A percentile compares a stretch with the other conserved stretches of the same genome.
Conservation (phyloP, 2,113 vertebrate genomes). For the Atractosteus spatula region DNA sequence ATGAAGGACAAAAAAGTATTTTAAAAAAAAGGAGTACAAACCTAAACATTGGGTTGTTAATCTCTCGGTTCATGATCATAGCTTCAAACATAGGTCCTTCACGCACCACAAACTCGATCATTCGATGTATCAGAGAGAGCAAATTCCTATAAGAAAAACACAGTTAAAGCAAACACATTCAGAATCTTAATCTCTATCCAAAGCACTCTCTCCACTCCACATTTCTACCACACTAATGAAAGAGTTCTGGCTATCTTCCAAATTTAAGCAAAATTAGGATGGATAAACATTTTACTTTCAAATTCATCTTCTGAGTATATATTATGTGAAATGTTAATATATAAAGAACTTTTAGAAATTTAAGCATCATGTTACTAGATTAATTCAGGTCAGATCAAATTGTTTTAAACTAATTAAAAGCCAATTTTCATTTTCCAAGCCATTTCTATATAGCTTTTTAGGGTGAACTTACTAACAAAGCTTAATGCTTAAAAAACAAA, state of each 20-base stretch:
- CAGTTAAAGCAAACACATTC: slow-evolving; percentile 99
- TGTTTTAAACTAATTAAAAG: too few species aligned
- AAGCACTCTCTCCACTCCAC: slow-evolving; percentile 32
- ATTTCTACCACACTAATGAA: neutral
- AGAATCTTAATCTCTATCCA: slow-evolving; percentile 60
- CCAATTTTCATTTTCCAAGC: too few species aligned
- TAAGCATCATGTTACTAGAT: too few species aligned
- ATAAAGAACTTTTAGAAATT: too few species aligned
- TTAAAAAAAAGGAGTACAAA: slow-evolving; percentile 40
- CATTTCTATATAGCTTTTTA: neutral
- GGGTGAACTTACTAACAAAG: neutral
- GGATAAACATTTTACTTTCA: too few species aligned
- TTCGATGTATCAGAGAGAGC: slow-evolving; percentile 98
- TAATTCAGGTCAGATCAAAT: too few species aligned
- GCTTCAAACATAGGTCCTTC: slow-evolving; percentile 99
- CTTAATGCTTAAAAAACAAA: neutral
- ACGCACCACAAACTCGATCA: slow-evolving; percentile 99
- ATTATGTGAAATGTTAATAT: too few species aligned
- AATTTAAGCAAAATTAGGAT: slow-evolving; percentile 2
- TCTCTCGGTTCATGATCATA: slow-evolving; percentile 99
- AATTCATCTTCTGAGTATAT: too few species aligned
- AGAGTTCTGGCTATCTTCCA: neutral
- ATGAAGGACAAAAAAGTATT: too few species aligned
- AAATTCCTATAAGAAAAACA: slow-evolving; percentile 99
- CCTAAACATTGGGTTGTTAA: slow-evolving; percentile 99